Evolutionary conservation across 2,113 vertebrate species (phyloP), one percentile per base, ranked within the genome.

Genomic region (Lonchura striata): DNA sequence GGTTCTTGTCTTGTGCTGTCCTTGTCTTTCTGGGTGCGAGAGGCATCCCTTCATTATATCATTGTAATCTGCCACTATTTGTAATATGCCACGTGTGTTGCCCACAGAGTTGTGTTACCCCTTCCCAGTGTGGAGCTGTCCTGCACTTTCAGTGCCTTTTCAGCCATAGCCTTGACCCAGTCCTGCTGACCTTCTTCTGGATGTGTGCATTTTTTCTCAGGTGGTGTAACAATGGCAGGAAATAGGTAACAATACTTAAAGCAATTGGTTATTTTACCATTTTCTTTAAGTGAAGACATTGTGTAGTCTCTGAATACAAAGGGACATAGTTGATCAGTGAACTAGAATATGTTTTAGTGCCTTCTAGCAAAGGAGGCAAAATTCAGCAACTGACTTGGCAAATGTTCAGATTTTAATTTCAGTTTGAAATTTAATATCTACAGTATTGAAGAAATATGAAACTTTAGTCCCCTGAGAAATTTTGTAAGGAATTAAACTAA

Each of bases 341-440:
- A 42, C 41, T 88, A 37, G 49, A 46, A 71, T 30, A 13, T 66
- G 25, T 82, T 90, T 90, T 82, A 70, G 33, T 96, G 37, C 31
- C 54, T 86, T 80, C 31, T 83, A 72, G 71, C 16, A 70, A 59
- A 95, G 59, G 28, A 90, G 7, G 33, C 13, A 61, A 91, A 66
- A 66, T 83, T 15, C 41, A 88, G 71, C 28, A 80, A 88, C 27
- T 60, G 3, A 18, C n/a, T 80, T 70, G 21, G 33, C 64, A 63
- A 88, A 54, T 49, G n/a, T 88, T 88, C 47, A 74, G 22, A 77
- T 90, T 83, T 93, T 5, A 88, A 86, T 74, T 95, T 95, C 27
- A 60, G 27, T 56, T 81, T 83, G 49, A 47, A 83, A 59, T 71
- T 9, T 72, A 71, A 15, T 74, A 59, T 80, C 81, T 86, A 60